Evolutionary conservation across 2,888 invertebrate genomes (phyloP).

Genomic region (Perdita meconis): DNA sequence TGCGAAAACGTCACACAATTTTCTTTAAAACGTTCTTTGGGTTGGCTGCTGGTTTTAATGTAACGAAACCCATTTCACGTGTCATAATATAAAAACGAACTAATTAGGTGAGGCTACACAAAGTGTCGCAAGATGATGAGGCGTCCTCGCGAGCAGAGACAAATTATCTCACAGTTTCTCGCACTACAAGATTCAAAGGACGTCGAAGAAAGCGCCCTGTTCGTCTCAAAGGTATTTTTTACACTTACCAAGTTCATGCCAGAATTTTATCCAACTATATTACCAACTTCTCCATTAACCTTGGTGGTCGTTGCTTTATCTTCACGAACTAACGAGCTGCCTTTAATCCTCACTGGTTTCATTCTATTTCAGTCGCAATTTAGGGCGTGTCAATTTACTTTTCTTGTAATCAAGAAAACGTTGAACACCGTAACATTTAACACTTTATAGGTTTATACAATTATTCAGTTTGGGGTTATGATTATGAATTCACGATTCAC

Average conservation of each 20-base stretch:
- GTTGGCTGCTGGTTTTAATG: not conserved
- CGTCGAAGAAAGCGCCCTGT: slow-evolving; percentile 72
- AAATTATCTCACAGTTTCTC: slow-evolving; percentile 71
- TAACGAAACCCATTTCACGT: no score
- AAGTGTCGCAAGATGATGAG: slow-evolving; percentile 72
- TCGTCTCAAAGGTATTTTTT: slow-evolving; percentile 77
- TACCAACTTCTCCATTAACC: not conserved
- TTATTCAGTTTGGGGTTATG: no score
- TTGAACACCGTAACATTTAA: no score
- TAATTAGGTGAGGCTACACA: slow-evolving; percentile 81
- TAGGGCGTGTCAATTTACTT: no score
- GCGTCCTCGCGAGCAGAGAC: slow-evolving; percentile 65
- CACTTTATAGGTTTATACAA: no score
- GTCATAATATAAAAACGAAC: slow-evolving; percentile 53
- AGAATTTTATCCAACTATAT: slow-evolving; percentile 20
- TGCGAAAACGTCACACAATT: no score
- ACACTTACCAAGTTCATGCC: slow-evolving; percentile 13
- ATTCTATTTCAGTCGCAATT: not conserved
- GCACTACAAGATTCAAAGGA: slow-evolving; percentile 71
- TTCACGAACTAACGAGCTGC: not conserved
- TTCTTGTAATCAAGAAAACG: no score
- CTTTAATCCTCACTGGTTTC: not conserved
- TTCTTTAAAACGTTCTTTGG: not conserved
- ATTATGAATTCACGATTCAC: no score
- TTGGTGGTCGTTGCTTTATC: not conserved